Evolutionary conservation across 2,797 vertebrate genomes (phyloP), one percentile per base, ranked within the genome.

Genomic region (Acropternis orthonyx): DNA sequence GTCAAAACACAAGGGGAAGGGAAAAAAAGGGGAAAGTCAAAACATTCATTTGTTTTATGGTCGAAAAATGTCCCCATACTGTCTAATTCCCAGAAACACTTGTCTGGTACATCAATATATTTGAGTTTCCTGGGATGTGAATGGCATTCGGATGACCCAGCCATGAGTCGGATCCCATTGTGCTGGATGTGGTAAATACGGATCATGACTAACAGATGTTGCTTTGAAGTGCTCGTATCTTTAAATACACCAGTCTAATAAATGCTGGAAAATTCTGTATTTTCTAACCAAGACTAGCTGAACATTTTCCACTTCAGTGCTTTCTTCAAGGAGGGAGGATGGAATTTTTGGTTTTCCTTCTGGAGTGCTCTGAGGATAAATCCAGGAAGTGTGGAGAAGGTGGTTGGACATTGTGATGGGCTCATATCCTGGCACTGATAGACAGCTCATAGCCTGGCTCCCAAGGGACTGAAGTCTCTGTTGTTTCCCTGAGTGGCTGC

Each of bases 211-310:
- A 95, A 95, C 84, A 93, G 83, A 90, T 93, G 72, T 21, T 80
- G 54, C 89, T 87, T 97, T 94, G 91, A 95, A 92, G 86, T 93
- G 49, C 72, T 91, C 20, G 15, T 92, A 58, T 93, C 82, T 95
- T 95, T 93, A 93, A 94, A 85, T 71, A 54, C 48, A 85, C 44
- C 54, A 82, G 59, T 55, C 44, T 69, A 91, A 89, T 67, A 91
- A 89, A 88, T 83, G n/a, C 58, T 96, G 91, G 81, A 95, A 93
- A 63, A 77, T 23, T 28, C 26, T 46, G 37, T 49, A 37, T 79
- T 93, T 94, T 89, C 65, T 87, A 85, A 37, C 56, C 10, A 58
- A 80, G 61, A 24, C 52, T 74, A 63, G 49, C 56, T 85, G 41
- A 76, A 87, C 21, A 39, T 87, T 95, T 95, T 95, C 93, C 49